These are phyloP conservation scores for Drosophila sturtevanti DNA, from an alignment of 1,140 invertebrate genomes.

Conservation along the genomic window DNA sequence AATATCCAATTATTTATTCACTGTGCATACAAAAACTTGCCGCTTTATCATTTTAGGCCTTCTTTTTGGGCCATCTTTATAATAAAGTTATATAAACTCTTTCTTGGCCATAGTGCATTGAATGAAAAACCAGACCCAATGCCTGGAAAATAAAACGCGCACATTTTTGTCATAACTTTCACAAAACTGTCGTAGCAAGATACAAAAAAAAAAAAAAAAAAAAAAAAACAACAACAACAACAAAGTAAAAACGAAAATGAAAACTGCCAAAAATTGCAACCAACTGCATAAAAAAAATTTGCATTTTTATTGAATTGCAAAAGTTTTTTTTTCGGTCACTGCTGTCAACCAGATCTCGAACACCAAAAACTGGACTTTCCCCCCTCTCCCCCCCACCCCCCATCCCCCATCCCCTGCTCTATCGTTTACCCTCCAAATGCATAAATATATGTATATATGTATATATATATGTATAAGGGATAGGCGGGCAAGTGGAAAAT, in stretches of 20 bases:
- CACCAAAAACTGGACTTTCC: slow-evolving; percentile 5
- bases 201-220: slow-evolving; percentile 32
- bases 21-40: too few species aligned
- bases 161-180: slow-evolving; percentile 60
- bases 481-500: slow-evolving; percentile 68
- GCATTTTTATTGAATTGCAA: slow-evolving; percentile 79
- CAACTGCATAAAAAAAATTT: slow-evolving; percentile 68
- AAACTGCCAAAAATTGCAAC: slow-evolving; percentile 63
- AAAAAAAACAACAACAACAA: slow-evolving; percentile 17
- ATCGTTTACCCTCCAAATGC: not conserved
- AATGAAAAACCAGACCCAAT: slow-evolving; percentile 10
- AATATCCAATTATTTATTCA: too few species aligned
- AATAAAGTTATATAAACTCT: slow-evolving; percentile 38
- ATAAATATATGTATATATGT: not conserved
- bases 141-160: slow-evolving; percentile 38
- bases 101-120: not conserved
- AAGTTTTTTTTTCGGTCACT: slow-evolving; percentile 70
- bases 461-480: not conserved
- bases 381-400: too few species aligned
- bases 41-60: not conserved
- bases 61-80: slow-evolving; percentile 24
- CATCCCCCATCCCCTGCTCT: too few species aligned
- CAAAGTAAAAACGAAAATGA: slow-evolving; percentile 50
- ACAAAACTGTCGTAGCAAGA: slow-evolving; percentile 53
- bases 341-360: slow-evolving; percentile 39